Evolutionary conservation across 1,140 invertebrate genomes (phyloP), one percentile per base, ranked within the genome.

Genomic region (Vollenhovia emeryi): DNA sequence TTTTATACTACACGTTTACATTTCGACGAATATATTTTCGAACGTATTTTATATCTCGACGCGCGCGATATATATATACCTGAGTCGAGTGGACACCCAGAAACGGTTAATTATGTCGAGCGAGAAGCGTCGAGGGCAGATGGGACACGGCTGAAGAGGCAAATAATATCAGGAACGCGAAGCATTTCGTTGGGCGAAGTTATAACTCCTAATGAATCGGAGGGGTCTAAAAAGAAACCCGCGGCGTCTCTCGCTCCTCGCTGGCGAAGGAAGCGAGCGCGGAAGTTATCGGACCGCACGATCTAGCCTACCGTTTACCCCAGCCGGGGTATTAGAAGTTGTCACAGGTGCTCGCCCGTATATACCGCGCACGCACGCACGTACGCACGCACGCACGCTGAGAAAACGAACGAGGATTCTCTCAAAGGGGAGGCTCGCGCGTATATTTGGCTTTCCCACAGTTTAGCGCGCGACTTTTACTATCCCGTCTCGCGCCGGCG

Each of bases 361-460:
- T 89, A 89, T 86, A 86, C 57, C 48, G 86, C 71, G 45, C 3
- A 83, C 13, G 59, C 18, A 88, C 48, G 48, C 36, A 69, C 59
- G 75, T 43, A 79, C 15, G 55, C 40, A 75, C 57, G 57, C n/a
- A 79, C 43, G 75, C 59, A 68, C 64, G 21, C 24, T 50, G 64
- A 76, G 82, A 84, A 45, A 76, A 84, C n/a, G 68, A 48, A 52
- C 69, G 55, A 74, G 27, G 78, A 60, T 59, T 76, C 78, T 57
- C 27, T 71, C 36, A 33, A 40, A 59, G 52, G 60, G 11, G n/a
- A n/a, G 71, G 30, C 52, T 24, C 52, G 55, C n/a, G 52, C 71
- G 59, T 62, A 52, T 93, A 84, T 93, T 93, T 93, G 88, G 84
- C 79, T 93, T 93, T 93, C 92, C 91, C 93, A 93, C 90, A 93